Base-by-base conservation (phyloP, 2,888 invertebrate genomes). In the Sicus ferrugineus region DNA sequence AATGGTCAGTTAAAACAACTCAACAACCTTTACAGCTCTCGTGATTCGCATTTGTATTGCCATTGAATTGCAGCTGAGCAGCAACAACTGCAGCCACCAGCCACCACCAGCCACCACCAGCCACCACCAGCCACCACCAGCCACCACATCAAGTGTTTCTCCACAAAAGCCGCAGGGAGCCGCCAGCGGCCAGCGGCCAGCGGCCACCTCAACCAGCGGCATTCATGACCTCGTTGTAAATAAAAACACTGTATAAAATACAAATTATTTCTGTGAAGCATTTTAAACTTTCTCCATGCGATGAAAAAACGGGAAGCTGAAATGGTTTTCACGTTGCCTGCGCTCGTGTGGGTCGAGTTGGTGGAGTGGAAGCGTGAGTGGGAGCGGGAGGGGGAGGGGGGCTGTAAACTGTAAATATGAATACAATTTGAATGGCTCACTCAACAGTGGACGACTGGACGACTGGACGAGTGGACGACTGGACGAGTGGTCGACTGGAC, bases 341-440 rank as follows among this genome's bases (percentile, higher is more conserved):
- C n/a, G 19, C 46, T 11, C 19, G n/a, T 19, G 14, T 38, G 38
- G 46, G n/a, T n/a, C 46, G 19, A 46, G 46, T 46, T 46, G 46
- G 46, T 9, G n/a, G 9, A 46, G 7, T 6, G 3, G 21, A 19
- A 21, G 21, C 19, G 19, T 23, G 1, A 9, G 23, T 46, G 31
- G 28, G 28, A 9, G 16, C 26, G n/a, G 59, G 1, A 23, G 61
- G 52, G 19, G 61, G 38, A 14, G 62, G 16, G 23, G 4, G 42
- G 21, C n/a, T n/a, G n/a, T n/a, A n/a, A n/a, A n/a, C n/a, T n/a
- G 38, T 73, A 74, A 75, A 75, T 75, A 76, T 75, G 73, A 77
- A 77, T 76, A 76, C 76, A 70, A 76, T 76, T 76, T 76, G 77
- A 76, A n/a, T n/a, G n/a, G 76, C 77, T 76, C 77, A 75, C 76